These are phyloP conservation scores for Platypus cylindrus DNA, from an alignment of 2,888 invertebrate species.

Conservation along the genomic window DNA sequence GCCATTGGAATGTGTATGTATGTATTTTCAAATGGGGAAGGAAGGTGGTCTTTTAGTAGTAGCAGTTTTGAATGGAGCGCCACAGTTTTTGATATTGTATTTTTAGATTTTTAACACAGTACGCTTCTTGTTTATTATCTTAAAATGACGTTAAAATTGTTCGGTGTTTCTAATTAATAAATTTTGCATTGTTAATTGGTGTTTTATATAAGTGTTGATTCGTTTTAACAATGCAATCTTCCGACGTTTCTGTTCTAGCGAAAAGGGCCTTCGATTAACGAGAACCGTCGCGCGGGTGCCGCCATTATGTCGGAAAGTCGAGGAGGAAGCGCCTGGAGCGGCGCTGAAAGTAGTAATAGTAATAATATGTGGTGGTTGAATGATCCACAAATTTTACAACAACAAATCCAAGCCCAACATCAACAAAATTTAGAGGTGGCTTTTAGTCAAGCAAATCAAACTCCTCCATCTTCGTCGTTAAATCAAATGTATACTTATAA, in stretches of 20 bases:
- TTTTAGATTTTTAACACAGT: conserved; percentile 8
- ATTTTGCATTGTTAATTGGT: no score
- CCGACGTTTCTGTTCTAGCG: no score
- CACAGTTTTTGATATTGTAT: conserved; percentile 4
- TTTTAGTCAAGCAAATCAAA: conserved; percentile 43
- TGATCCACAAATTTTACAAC: conserved; percentile 31
- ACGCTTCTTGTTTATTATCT: no score
- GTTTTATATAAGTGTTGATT: no score
- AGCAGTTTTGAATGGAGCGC: no score
- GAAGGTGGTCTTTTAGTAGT: no score
- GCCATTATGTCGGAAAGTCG: conserved; percentile 52
- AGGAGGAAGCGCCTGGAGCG: conserved; percentile 52
- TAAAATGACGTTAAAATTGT: no score
- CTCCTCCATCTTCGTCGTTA: no score
- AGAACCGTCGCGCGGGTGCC: no score
- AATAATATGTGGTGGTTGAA: conserved; percentile 49
- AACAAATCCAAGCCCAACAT: conserved; percentile 28
- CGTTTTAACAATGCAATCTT: no score
- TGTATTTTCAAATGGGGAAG: conserved; percentile 16
- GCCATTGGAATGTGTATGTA: conserved; percentile 16
- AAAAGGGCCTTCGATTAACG: conserved; percentile 10
- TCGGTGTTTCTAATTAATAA: no score
- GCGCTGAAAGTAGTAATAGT: conserved; percentile 42
- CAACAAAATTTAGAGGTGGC: conserved; percentile 38
- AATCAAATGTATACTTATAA: conserved; percentile 76